Conservation (phyloP, 2,888 invertebrate species). For the Nomada lathburiana region DNA sequence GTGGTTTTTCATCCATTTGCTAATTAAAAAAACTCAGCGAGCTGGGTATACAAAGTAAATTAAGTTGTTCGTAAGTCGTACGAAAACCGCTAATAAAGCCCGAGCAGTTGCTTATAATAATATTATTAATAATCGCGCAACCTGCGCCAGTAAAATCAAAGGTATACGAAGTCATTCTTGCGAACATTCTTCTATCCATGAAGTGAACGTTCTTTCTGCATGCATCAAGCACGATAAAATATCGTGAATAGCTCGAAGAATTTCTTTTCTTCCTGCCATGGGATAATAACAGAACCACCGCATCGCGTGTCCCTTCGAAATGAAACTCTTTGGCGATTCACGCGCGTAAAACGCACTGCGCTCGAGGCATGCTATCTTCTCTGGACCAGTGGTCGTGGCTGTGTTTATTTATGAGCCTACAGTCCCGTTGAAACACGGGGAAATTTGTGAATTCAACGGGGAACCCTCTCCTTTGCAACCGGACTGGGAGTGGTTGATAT, state of each 20-base stretch:
- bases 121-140: too few relatives aligned
- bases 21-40: neutral
- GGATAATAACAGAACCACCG: slow-evolving; percentile 32
- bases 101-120: neutral
- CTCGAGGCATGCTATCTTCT: slow-evolving; percentile 2
- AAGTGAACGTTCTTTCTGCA: neutral
- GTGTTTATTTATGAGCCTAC: slow-evolving; percentile 36
- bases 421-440: slow-evolving; percentile 14
- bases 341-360: slow-evolving; percentile 10
- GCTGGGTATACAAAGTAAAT: neutral
- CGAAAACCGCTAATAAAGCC: neutral
- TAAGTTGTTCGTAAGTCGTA: neutral
- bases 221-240: neutral
- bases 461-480: neutral
- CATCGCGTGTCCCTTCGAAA: slow-evolving; percentile 32
- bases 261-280: slow-evolving; percentile 1
- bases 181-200: too few relatives aligned
- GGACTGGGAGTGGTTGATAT: neutral
- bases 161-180: too few relatives aligned
- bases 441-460: slow-evolving; percentile 24
- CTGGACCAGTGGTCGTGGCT: neutral
- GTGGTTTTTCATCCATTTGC: neutral
- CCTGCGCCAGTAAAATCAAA: too few relatives aligned
- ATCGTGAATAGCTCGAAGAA: neutral
- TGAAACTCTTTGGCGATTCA: slow-evolving; percentile 9